phyloP scores from a whole-genome alignment of 2,113 vertebrate species.

The Capricornis sumatraensis region DNA sequence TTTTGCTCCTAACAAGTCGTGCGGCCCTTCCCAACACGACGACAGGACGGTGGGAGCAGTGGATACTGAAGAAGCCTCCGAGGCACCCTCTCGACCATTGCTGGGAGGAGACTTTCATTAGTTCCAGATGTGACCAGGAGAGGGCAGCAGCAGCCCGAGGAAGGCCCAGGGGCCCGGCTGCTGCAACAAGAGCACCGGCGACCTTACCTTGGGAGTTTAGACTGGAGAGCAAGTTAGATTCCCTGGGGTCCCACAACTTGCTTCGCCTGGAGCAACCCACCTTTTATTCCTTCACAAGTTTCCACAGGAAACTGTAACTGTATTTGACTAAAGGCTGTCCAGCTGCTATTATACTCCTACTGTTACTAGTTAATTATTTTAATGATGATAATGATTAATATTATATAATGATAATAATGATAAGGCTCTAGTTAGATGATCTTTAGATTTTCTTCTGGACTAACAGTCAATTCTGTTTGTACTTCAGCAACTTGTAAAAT shows the following conservation, averaged over 20 bases:
- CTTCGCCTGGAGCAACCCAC: not conserved
- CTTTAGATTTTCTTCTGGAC: not conserved
- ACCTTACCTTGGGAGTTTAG: accelerated
- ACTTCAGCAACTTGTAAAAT: not conserved
- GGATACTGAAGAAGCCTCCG: not conserved
- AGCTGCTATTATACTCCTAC: not conserved
- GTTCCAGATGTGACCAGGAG: constrained; percentile 29
- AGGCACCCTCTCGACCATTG: accelerated
- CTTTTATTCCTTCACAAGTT: not conserved
- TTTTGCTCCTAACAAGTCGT: not conserved
- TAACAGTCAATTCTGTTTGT: not conserved
- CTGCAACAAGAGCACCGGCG: accelerated
- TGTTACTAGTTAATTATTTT: too few relatives aligned
- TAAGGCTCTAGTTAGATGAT: not conserved
- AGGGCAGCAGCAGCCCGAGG: constrained; percentile 48
- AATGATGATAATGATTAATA: not conserved
- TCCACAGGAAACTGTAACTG: not conserved
- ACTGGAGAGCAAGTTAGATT: accelerated
- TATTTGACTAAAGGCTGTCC: not conserved
- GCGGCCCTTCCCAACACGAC: accelerated
- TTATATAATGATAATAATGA: not conserved
- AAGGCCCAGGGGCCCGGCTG: not conserved
- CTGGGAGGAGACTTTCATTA: accelerated
- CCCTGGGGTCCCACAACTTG: not conserved
- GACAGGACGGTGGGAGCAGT: accelerated